Conservation (phyloP, 2,888 invertebrate species). For the Gandaritis pyraliata region DNA sequence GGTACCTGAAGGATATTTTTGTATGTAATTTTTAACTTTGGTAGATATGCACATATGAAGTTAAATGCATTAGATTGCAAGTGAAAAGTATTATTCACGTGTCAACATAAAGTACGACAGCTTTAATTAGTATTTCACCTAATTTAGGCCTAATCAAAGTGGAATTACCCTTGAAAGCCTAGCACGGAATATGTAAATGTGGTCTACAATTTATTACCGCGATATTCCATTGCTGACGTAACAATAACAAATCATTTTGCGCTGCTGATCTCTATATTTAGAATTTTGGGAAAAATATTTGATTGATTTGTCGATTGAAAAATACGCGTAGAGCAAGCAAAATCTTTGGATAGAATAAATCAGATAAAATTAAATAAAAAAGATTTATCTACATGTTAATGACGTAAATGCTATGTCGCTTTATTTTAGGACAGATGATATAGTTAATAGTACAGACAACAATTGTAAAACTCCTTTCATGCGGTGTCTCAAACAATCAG, state of each 20-base stretch:
- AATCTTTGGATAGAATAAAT: too few species aligned
- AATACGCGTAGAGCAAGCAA: not conserved
- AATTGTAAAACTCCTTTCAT: constrained; percentile 53
- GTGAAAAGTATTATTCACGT: constrained; percentile 6
- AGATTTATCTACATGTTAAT: not conserved
- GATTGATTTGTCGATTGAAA: not conserved
- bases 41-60: too few species aligned
- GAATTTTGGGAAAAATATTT: not conserved
- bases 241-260: constrained; percentile 16
- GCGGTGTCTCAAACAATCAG: constrained; percentile 55
- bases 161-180: constrained; percentile 44
- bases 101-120: not conserved
- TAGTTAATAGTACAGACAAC: constrained; percentile 41
- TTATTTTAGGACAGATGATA: constrained; percentile 1
- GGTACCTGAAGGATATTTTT: too few species aligned
- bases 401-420: constrained; percentile 5
- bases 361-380: too few species aligned
- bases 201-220: constrained; percentile 40
- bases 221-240: constrained; percentile 20
- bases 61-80: too few species aligned
- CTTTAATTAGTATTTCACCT: constrained; percentile 37
- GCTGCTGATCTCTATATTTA: not conserved
- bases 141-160: constrained; percentile 51
- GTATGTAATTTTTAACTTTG: too few species aligned
- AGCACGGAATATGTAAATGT: constrained; percentile 51